Conservation (phyloP, 1,140 invertebrate genomes). For the Luehdorfia chinensis region DNA sequence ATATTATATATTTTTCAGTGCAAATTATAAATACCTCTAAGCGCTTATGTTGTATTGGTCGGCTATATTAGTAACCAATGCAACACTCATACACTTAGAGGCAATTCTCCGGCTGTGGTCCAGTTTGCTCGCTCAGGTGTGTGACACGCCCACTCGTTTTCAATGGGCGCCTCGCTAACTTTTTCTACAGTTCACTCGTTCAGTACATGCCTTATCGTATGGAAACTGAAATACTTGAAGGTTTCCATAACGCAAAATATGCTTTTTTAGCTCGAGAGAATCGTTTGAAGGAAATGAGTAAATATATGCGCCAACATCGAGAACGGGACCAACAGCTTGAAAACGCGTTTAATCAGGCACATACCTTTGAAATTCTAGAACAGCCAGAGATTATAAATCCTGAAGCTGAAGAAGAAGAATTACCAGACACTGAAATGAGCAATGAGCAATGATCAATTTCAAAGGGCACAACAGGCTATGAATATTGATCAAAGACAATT, state of each 20-base stretch:
- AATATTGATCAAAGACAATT: constrained; percentile 26
- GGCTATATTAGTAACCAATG: too few species aligned
- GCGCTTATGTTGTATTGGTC: too few species aligned
- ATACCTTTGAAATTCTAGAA: constrained; percentile 45
- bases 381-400: constrained; percentile 24
- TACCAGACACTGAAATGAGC: constrained; percentile 7
- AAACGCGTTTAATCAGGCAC: constrained; percentile 39
- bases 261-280: constrained; percentile 38
- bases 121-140: too few species aligned
- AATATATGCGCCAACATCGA: constrained; percentile 31
- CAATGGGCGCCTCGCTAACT: too few species aligned
- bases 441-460: too few species aligned
- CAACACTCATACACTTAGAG: too few species aligned
- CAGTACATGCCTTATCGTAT: constrained; percentile 44
- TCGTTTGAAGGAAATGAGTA: constrained; percentile 34
- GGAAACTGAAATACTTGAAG: constrained; percentile 39
- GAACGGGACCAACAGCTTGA: constrained; percentile 38
- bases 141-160: too few species aligned
- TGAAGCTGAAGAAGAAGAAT: constrained; percentile 24
- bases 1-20: too few species aligned
- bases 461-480: constrained; percentile 18
- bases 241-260: constrained; percentile 36
- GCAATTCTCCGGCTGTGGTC: too few species aligned
- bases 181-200: constrained; percentile 43
- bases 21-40: too few species aligned